Evolutionary conservation across 2,113 vertebrate species (phyloP), one percentile per base, ranked within the genome.

Genomic region (Gopherus flavomarginatus): DNA sequence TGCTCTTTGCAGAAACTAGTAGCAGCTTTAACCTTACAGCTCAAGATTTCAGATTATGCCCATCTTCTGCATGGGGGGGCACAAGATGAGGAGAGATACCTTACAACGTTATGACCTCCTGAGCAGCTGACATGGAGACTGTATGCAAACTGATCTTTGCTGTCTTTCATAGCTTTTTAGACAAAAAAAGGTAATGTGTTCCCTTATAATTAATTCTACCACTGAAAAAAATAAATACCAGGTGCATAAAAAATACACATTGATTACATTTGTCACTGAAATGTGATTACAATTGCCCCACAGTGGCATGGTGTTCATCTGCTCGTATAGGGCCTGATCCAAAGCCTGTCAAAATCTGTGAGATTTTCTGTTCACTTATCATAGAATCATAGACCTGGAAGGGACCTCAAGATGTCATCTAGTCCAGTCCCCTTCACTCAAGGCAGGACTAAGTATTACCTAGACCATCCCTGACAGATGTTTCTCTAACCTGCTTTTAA

Each of bases 321-420:
- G 93, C 81, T 88, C 96, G 35, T 89, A 42, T 29, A 89, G 56
- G 56, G 94, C 84, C 81, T 81, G 83, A 90, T 96, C 94, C 44
- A 65, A 91, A 92, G 65, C 92, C 79, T 83, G 95, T 93, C 95
- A 93, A 96, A 96, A 96, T 89, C 86, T 83, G 83, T 92, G 94
- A 97, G 90, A 94, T 96, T 96, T 78, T 97, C 92, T 92, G 83
- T 96, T 96, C 93, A 26, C 56, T 62, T 86, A 54, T 8, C 53
- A 22, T 21, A 53, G 19, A 53, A 53, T 53, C 53, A 53, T 54
- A 54, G 19, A 8, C 8, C 53, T 22, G 21, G 21, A 54, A 54
- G 21, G 53, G 21, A 22, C 21, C 21, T 54, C 53, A 16, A 8
- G 3, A 54, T 21, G 53, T 54, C 53, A 22, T 21, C 53, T 54